Evolutionary conservation across 2,113 vertebrate species (phyloP), one percentile per base, ranked within the genome.

Genomic region (Zapornia atra): DNA sequence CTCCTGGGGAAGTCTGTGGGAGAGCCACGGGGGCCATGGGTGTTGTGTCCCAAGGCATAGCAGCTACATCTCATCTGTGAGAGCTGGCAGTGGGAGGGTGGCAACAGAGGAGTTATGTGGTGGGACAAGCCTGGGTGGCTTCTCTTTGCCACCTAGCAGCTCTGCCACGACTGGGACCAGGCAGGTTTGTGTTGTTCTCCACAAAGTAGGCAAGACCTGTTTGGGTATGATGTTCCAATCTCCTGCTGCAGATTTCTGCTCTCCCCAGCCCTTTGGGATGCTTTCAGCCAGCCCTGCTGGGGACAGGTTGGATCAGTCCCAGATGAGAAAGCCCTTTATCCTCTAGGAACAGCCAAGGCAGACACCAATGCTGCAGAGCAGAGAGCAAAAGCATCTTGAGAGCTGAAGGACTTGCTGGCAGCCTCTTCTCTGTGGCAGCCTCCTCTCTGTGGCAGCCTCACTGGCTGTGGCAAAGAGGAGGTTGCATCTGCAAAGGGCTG

Each of bases 21-120:
- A 86, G 54, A 83, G 17, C 40, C 0, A 0, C 29, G 12, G 51
- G 54, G 34, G 29, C 16, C 0, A 0, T 0, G 12, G 12, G 22
- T 0, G 0, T 4, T 2, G 7, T 28, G 70, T 73, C 61, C 38
- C 3, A 1, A 69, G 48, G 59, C 33, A 2, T 7, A 15, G 26
- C 28, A 19, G 11, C 44, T 33, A 34, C 6, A 1, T 48, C 48
- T 48, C 48, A 48, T 48, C 61, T 4, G 0, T 56, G 63, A 71
- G 59, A 86, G 15, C 50, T 84, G 80, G 51, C 36, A 78, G 80
- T 0, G 2, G 9, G 53, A 33, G 5, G 17, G n/a, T 36, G 68
- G 59, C 50, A 46, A 18, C 3, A 9, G 77, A 66, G 36, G 29
- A 82, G 53, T 33, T 90, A 60, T 1, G 1, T 59, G 48, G n/a